Base-by-base conservation (phyloP, 64 coral and sea anemone species). In the Cladopsammia gracilis region DNA sequence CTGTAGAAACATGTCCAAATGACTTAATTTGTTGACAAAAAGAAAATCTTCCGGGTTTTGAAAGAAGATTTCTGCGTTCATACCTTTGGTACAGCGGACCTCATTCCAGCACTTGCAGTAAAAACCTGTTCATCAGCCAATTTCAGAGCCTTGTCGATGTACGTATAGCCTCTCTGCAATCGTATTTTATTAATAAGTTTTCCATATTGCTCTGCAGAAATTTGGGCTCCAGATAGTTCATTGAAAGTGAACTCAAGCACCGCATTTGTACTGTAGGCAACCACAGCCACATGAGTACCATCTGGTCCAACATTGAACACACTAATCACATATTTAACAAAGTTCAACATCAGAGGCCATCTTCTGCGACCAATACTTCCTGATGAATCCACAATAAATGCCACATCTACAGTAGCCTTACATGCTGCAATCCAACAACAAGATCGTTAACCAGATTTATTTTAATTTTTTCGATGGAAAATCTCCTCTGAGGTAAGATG, bases 361-460 rank as follows among this genome's bases (percentile, higher is more conserved):
- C 93, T 93, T 10, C 74, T 71, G 25, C 70, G 58, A 20, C 95
- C 87, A 64, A 96, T 83, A 25, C 95, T 96, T 23, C 95, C 95
- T 14, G 95, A 96, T 46, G 95, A 96, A 90, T 96, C 95, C 51
- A 96, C 84, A 19, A 96, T 72, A 25, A 96, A 96, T 11, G 91
- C 95, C 15, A 90, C 65, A 61, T 96, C 95, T 54, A 68, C 87
- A 50, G 74, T 78, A 10, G 79, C 45, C 20, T 93, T 87, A 58
- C 95, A 83, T 6, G 52, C 52, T 54, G 52, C 11, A 6, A 54
- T 6, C 6, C 52, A 54, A 54, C 6, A 54, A 54, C 11, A 54
- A 54, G 11, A 54, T 54, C 52, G 52, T 54, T 54, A 11, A 54
- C 52, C 52, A n/a, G n/a, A n/a, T n/a, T n/a, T n/a, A n/a, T n/a